A percentile compares a stretch with the other conserved stretches of the same genome.
Evolutionary conservation across 2,113 vertebrate genomes (phyloP).

Genomic region (Pelodiscus sinensis): DNA sequence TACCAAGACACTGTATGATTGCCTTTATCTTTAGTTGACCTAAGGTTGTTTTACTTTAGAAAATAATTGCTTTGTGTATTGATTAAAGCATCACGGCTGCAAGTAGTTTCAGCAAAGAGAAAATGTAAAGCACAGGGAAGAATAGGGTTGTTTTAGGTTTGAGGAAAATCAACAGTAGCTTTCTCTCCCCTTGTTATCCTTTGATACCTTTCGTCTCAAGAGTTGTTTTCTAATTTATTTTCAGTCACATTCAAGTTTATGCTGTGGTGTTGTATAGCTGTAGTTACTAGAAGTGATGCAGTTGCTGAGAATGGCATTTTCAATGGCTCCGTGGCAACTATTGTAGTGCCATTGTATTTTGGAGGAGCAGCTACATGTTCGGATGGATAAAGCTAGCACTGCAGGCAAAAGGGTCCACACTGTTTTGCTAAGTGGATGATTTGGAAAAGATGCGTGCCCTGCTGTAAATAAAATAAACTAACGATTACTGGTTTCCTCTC

Average conservation of each 20-base stretch:
- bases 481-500: not conserved
- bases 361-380: slow-evolving; percentile 18
- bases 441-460: not conserved
- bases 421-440: not conserved
- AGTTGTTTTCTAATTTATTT: slow-evolving; percentile 7
- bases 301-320: not conserved
- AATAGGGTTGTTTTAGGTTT: not conserved
- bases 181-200: slow-evolving; percentile 11
- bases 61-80: slow-evolving; percentile 30
- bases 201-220: slow-evolving; percentile 12
- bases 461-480: not conserved
- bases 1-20: slow-evolving; percentile 25
- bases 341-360: not conserved
- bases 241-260: not conserved
- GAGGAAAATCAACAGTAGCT: not conserved
- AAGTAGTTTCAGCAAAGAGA: not conserved
- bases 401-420: not conserved
- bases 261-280: not conserved
- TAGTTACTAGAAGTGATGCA: not conserved
- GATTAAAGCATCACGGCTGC: slow-evolving; percentile 15
- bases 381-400: not conserved
- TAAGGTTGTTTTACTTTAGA: slow-evolving; percentile 50
- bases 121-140: slow-evolving; percentile 8
- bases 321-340: not conserved
- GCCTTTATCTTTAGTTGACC: slow-evolving; percentile 26